phyloP scores from a whole-genome alignment of 1,140 invertebrate genomes.

The Trissolcus basalis region DNA sequence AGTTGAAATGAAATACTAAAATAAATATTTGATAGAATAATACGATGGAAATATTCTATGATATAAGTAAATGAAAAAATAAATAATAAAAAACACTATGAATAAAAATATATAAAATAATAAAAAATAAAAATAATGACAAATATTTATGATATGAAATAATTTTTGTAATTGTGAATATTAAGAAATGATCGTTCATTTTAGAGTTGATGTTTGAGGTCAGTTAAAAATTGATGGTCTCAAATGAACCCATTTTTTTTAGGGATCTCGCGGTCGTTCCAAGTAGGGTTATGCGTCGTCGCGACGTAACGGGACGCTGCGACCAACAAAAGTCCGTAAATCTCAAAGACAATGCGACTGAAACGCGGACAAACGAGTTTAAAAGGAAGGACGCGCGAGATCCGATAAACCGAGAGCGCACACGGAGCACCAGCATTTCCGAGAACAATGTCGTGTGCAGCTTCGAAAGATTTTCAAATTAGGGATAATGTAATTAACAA shows the following conservation, averaged over 20 bases:
- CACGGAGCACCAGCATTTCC: neutral
- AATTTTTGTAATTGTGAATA: too few relatives aligned
- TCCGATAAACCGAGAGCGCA: conserved; percentile 28
- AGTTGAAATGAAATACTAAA: too few relatives aligned
- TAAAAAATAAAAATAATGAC: too few relatives aligned
- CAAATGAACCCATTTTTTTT: conserved; percentile 39
- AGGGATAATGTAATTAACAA: conserved; percentile 40
- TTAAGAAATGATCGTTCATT: neutral
- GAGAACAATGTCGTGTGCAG: conserved; percentile 26
- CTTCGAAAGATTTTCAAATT: conserved; percentile 37
- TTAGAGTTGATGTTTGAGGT: neutral
- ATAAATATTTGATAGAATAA: too few relatives aligned
- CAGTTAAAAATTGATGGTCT: neutral
- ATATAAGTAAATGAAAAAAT: too few relatives aligned
- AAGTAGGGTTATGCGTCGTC: conserved; percentile 55
- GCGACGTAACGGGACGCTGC: conserved; percentile 48
- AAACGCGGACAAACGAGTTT: conserved; percentile 41
- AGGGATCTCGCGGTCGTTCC: conserved; percentile 31
- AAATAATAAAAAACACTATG: too few relatives aligned
- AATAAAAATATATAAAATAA: too few relatives aligned
- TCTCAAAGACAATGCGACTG: conserved; percentile 46
- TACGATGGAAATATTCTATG: too few relatives aligned
- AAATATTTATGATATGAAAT: too few relatives aligned
- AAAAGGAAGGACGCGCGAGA: conserved; percentile 32
- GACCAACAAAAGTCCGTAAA: conserved; percentile 42